Conservation (phyloP, 1,140 invertebrate species). For the Heterodera schachtii region DNA sequence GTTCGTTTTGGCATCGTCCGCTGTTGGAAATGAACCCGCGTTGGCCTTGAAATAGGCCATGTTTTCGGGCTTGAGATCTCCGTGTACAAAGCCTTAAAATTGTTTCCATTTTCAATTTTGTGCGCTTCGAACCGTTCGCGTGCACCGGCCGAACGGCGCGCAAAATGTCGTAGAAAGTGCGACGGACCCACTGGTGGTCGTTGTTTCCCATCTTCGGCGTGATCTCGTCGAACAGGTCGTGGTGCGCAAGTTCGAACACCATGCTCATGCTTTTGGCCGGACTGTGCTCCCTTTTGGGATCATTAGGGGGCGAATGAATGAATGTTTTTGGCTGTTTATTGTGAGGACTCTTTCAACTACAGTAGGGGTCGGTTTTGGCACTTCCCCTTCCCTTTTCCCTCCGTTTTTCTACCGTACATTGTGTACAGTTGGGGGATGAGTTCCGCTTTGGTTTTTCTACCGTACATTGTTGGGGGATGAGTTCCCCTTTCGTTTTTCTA, state of each 20-base stretch:
- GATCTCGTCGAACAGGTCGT: conserved; percentile 28
- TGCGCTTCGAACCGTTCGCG: not conserved
- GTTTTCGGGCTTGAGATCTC: conserved; percentile 27
- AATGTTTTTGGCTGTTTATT: not conserved
- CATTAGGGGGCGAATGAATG: not conserved
- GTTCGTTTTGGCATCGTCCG: not conserved
- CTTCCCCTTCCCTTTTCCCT: not conserved
- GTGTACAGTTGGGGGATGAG: conserved; percentile 14
- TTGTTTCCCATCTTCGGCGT: conserved; percentile 17
- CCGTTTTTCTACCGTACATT: conserved; percentile 8
- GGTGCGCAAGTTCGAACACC: conserved; percentile 28
- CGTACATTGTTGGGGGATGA: conserved; percentile 16
- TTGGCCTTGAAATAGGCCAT: conserved; percentile 22
- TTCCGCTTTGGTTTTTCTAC: not conserved
- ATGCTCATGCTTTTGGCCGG: conserved; percentile 27
- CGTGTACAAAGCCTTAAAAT: conserved; percentile 22
- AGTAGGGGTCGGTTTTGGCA: not conserved
- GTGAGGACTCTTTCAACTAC: too few species aligned
- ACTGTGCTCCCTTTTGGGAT: conserved; percentile 18
- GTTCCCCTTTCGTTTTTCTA: not conserved
- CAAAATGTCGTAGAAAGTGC: conserved; percentile 18
- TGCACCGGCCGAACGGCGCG: conserved; percentile 22
- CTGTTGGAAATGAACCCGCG: not conserved
- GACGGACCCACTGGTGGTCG: conserved; percentile 17
- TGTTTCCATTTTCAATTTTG: not conserved